Base-by-base conservation (phyloP, 2,888 invertebrate genomes). In the Acrobasis suavella region DNA sequence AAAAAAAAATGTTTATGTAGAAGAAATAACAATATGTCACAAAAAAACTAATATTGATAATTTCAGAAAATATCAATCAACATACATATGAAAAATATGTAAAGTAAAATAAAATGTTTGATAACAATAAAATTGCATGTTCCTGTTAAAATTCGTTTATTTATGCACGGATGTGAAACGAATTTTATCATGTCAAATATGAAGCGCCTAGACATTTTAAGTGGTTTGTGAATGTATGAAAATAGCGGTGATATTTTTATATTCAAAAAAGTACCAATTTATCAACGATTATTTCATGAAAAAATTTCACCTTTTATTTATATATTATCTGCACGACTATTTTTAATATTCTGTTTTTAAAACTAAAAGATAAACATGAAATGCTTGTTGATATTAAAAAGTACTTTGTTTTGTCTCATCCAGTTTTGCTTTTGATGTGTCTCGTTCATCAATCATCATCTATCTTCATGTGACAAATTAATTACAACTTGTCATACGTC, bases 361-460 rank as follows among this genome's bases (percentile, higher is more conserved):
- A 76, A 76, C 68, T 71, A 76, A 68, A 76, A 77, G 75, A 76
- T 76, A 75, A 76, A 75, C 79, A 78, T 83, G 82, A 80, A 81
- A 84, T 83, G 87, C 85, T 85, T 86, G 64, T 80, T 70, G 17
- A 51, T 76, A 64, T 74, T 72, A 71, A 71, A 75, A 71, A 39
- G 75, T 80, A 46, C 46, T 80, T 69, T 77, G 75, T 77, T 80
- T 72, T 76, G 73, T 77, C 72, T 74, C 74, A 74, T 78, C 75
- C 76, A 78, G 80, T 81, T 46, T 76, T 76, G 89, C 91, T 91
- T 90, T 90, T 73, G 80, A 87, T 89, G 86, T 91, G 80, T 83
- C 87, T 85, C 69, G 75, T 65, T 75, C 77, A 74, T 72, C 69
- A 68, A 82, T 81, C 76, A 78, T 81, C 82, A 50, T 38, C 16